A percentile compares a stretch with the other conserved stretches of the same genome.
Conservation (phyloP, 1,140 invertebrate genomes). For the Lepidostoma basale region DNA sequence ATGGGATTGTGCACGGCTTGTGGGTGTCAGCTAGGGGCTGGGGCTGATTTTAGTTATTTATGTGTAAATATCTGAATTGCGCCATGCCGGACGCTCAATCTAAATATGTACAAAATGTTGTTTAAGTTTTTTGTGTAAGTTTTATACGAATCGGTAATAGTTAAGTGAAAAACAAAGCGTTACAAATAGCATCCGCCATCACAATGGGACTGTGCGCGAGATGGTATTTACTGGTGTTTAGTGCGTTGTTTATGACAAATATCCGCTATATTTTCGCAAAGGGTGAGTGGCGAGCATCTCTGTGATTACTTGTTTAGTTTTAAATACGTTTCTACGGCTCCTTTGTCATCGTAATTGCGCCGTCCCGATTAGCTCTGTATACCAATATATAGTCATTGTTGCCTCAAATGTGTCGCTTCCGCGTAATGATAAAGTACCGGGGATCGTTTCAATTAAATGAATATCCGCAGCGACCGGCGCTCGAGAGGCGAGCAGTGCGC, state of each 20-base stretch:
- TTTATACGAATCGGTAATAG: constrained; percentile 7
- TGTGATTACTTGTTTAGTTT: background rate
- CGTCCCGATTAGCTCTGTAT: background rate
- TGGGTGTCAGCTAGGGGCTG: constrained; percentile 33
- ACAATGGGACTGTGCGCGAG: constrained; percentile 29
- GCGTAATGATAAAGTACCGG: constrained; percentile 7
- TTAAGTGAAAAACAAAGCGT: background rate
- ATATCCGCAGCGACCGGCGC: background rate
- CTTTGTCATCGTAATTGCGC: background rate
- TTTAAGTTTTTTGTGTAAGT: constrained; percentile 4
- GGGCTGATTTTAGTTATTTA: constrained; percentile 32
- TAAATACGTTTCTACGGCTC: no score
- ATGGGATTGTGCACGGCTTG: constrained; percentile 36
- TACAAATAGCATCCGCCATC: constrained; percentile 30
- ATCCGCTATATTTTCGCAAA: constrained; percentile 17
- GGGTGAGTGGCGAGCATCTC: constrained; percentile 7
- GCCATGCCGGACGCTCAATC: constrained; percentile 19
- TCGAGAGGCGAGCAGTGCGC: no score
- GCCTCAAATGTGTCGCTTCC: constrained; percentile 24
- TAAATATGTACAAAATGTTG: constrained; percentile 9
- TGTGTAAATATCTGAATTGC: constrained; percentile 28
- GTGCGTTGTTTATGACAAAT: constrained; percentile 16
- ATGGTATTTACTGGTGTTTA: constrained; percentile 18
- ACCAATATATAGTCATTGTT: constrained; percentile 15
- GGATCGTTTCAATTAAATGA: background rate